Percentiles rank a stretch among this genome's conserved stretches.
Evolutionary conservation across 2,113 vertebrate genomes (phyloP).

Genomic region (Tinamus guttatus): DNA sequence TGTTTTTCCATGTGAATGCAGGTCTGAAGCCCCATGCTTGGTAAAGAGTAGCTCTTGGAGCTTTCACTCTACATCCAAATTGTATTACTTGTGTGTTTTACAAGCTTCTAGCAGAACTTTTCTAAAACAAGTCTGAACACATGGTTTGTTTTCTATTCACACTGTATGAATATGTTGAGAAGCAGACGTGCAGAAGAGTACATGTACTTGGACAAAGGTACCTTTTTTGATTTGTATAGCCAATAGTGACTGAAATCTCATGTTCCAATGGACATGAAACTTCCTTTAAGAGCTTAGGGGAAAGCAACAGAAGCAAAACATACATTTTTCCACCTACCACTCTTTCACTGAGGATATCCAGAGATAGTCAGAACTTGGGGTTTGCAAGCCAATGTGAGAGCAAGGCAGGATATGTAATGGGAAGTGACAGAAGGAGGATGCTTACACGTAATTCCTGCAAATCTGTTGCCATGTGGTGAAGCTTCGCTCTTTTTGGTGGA

Average conservation of each 20-base stretch:
- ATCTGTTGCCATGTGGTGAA: background rate
- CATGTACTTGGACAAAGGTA: fast-evolving
- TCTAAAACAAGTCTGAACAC: background rate
- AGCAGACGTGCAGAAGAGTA: background rate
- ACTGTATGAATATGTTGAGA: background rate
- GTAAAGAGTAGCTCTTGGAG: background rate
- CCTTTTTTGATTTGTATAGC: background rate
- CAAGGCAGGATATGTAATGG: background rate
- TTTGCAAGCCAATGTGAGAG: background rate
- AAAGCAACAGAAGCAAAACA: background rate
- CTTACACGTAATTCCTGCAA: background rate
- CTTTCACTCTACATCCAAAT: background rate
- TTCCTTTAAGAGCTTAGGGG: background rate
- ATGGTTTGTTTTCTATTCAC: fast-evolving
- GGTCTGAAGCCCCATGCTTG: background rate
- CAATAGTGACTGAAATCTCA: background rate
- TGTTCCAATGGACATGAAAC: background rate
- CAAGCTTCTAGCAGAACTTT: background rate
- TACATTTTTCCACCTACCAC: background rate
- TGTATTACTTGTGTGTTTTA: background rate
- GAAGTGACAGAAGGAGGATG: background rate
- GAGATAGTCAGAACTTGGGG: background rate
- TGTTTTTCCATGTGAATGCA: background rate
- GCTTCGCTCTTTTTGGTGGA: background rate
- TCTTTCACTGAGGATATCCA: background rate